A percentile compares a stretch with the other conserved stretches of the same genome.
These are phyloP conservation scores for Eueides isabella DNA, from an alignment of 1,140 invertebrate genomes.

Conservation along the genomic window DNA sequence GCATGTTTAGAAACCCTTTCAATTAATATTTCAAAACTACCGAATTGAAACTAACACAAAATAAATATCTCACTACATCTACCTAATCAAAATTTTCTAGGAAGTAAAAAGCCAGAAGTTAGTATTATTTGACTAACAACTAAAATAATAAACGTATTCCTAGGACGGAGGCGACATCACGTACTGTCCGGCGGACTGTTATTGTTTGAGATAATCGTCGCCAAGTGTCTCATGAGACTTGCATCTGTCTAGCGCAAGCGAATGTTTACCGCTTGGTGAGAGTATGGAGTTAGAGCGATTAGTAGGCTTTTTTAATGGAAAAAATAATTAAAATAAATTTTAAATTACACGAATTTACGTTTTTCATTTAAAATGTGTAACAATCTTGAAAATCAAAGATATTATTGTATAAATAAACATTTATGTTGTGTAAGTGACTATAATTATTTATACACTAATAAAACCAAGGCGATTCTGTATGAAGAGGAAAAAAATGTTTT, in stretches of 20 bases:
- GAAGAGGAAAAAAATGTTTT: too few relatives aligned
- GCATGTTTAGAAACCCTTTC: neutral
- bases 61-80: slow-evolving; percentile 6
- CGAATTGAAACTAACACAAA: neutral
- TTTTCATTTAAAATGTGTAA: too few relatives aligned
- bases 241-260: slow-evolving; percentile 51
- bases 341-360: too few relatives aligned
- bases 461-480: too few relatives aligned
- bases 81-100: slow-evolving; percentile 12
- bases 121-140: slow-evolving; percentile 42
- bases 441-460: too few relatives aligned
- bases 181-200: slow-evolving; percentile 41
- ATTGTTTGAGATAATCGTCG: slow-evolving; percentile 48
- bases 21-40: neutral
- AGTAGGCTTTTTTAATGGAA: too few relatives aligned
- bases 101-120: slow-evolving; percentile 25
- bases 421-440: too few relatives aligned
- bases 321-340: too few relatives aligned
- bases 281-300: slow-evolving; percentile 17
- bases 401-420: too few relatives aligned
- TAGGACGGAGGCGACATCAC: slow-evolving; percentile 25
- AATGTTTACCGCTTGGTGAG: slow-evolving; percentile 35
- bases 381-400: too few relatives aligned
- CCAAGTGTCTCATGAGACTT: slow-evolving; percentile 43
- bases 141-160: slow-evolving; percentile 52